These are phyloP conservation scores for Scomber scombrus DNA, from an alignment of 2,113 vertebrate species.

Conservation along the genomic window DNA sequence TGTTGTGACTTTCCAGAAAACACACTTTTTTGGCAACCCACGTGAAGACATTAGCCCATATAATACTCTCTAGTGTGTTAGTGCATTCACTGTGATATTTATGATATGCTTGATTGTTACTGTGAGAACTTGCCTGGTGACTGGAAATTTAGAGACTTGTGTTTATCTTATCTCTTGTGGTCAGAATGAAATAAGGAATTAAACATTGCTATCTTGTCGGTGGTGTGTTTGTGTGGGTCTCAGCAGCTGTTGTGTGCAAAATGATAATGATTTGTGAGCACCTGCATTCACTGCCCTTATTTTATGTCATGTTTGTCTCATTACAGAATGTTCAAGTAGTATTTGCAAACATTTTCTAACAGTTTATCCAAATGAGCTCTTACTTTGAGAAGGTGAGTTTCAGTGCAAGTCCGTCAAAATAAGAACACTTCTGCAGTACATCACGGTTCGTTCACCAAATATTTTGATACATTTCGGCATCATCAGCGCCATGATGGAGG, in stretches of 20 bases:
- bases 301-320: slow-evolving; percentile 27
- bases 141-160: slow-evolving; percentile 40
- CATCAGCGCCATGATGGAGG: too few species aligned
- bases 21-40: slow-evolving; percentile 32
- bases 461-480: too few species aligned
- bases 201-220: slow-evolving; percentile 22
- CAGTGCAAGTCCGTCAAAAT: too few species aligned
- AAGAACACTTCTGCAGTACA: too few species aligned
- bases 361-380: neutral
- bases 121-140: slow-evolving; percentile 14
- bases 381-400: too few species aligned
- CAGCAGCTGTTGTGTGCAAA: slow-evolving; percentile 16
- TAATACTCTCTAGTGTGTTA: slow-evolving; percentile 27
- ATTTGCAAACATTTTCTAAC: slow-evolving; percentile 37
- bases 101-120: neutral
- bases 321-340: slow-evolving; percentile 3
- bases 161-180: slow-evolving; percentile 40
- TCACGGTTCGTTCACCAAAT: too few species aligned
- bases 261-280: neutral
- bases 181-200: slow-evolving; percentile 31
- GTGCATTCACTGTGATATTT: slow-evolving; percentile 11
- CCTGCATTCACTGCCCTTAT: neutral
- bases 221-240: slow-evolving; percentile 30
- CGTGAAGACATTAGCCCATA: slow-evolving; percentile 7
- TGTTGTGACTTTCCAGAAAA: slow-evolving; percentile 39